These are phyloP conservation scores for Andrena dorsata DNA, from an alignment of 2,888 invertebrate genomes.

Conservation along the genomic window DNA sequence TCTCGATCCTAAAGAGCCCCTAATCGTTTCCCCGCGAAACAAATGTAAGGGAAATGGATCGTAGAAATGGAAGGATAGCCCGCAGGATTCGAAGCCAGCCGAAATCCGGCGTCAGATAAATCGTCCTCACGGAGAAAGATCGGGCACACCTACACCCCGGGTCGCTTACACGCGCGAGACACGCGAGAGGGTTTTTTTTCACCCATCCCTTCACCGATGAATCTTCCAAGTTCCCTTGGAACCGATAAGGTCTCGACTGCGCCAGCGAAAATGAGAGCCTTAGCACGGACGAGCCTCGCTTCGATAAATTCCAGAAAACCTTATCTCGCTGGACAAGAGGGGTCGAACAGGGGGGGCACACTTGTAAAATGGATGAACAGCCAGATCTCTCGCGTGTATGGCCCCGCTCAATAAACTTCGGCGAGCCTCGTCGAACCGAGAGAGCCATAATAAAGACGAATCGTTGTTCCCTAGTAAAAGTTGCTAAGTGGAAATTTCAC, in stretches of 20 bases:
- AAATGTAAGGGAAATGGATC: constrained; percentile 34
- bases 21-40: constrained; percentile 22
- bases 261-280: constrained; percentile 57
- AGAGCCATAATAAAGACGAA: constrained; percentile 48
- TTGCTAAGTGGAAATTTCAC: constrained; percentile 38
- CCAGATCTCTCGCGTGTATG: constrained; percentile 26
- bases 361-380: constrained; percentile 56
- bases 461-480: constrained; percentile 31
- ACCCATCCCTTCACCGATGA: constrained; percentile 37
- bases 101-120: constrained; percentile 69
- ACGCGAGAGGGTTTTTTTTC: constrained; percentile 41
- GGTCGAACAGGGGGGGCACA: constrained; percentile 21
- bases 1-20: neutral
- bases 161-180: neutral
- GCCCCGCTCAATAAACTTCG: constrained; percentile 42
- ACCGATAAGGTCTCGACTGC: constrained; percentile 61
- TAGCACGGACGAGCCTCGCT: constrained; percentile 21
- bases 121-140: constrained; percentile 40
- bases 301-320: constrained; percentile 62
- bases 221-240: constrained; percentile 56
- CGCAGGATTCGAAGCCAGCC: constrained; percentile 66
- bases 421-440: constrained; percentile 20
- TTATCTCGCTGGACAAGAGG: constrained; percentile 35
- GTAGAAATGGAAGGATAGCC: constrained; percentile 60
- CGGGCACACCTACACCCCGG: constrained; percentile 12